Evolutionary conservation across 37 sponge, comb jelly and placozoan species (phyloP).

Genomic region (Chondrilla cf. caribensis): DNA sequence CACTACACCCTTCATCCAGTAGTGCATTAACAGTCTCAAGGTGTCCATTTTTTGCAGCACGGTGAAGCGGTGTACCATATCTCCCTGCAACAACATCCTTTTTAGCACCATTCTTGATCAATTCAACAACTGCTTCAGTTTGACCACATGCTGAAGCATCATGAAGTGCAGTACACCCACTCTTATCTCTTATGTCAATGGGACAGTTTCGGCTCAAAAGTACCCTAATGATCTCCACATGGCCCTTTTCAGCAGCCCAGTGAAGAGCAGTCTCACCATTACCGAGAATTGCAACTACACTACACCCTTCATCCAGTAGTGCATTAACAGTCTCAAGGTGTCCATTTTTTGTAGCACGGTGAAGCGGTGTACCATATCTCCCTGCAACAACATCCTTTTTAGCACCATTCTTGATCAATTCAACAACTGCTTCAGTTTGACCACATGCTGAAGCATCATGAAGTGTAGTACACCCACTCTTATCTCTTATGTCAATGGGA

Average conservation of each 20-base stretch:
- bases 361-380: background rate
- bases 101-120: background rate
- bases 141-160: background rate
- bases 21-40: background rate
- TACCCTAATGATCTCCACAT: background rate
- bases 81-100: background rate
- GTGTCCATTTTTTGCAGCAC: background rate
- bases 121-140: background rate
- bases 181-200: background rate
- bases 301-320: background rate
- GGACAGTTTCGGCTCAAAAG: background rate
- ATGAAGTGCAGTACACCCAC: background rate
- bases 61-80: slow-evolving; percentile 8
- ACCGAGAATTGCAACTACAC: background rate
- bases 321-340: background rate
- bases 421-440: background rate
- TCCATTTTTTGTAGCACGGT: background rate
- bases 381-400: background rate
- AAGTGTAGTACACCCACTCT: background rate
- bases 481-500: background rate
- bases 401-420: background rate
- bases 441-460: background rate
- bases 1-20: background rate
- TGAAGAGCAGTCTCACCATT: background rate
- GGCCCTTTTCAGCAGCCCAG: background rate